These are phyloP conservation scores for Phymorhynchus buccinoides DNA, from an alignment of 1,140 invertebrate genomes.

Conservation along the genomic window DNA sequence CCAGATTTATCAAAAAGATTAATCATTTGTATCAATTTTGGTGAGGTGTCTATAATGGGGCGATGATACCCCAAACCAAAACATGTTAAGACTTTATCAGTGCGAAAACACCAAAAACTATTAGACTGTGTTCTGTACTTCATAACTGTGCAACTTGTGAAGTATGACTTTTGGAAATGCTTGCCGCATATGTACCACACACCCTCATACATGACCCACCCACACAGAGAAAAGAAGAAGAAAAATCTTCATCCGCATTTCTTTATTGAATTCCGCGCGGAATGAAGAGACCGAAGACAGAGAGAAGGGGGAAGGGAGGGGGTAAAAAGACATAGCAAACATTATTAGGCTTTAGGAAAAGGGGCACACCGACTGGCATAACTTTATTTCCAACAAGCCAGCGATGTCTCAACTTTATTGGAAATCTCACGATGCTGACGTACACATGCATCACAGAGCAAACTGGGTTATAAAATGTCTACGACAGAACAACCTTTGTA, in stretches of 20 bases:
- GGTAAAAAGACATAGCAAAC: neutral
- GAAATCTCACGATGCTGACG: neutral
- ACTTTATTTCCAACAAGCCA: conserved; percentile 31
- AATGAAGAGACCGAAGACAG: neutral
- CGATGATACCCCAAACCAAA: too few species aligned
- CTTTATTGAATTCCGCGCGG: conserved; percentile 9
- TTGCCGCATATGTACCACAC: conserved; percentile 15
- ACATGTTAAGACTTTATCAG: too few species aligned
- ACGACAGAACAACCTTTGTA: too few species aligned
- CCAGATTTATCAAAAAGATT: too few species aligned
- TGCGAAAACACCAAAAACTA: too few species aligned
- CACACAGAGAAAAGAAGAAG: too few species aligned
- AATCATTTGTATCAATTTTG: too few species aligned
- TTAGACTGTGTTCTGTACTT: neutral
- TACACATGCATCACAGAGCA: too few species aligned
- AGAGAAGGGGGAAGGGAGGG: conserved; percentile 21
- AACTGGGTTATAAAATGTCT: too few species aligned
- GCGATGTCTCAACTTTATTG: conserved; percentile 29
- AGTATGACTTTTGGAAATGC: conserved; percentile 24
- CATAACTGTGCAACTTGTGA: too few species aligned
- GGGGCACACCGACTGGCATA: conserved; percentile 32
- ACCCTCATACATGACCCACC: neutral
- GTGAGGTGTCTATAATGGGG: too few species aligned
- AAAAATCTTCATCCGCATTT: conserved; percentile 9
- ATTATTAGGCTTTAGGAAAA: neutral